Percentiles rank a stretch among this genome's conserved stretches.
phyloP scores from a whole-genome alignment of 2,888 invertebrate genomes.

The Ormyrus nitidulus region DNA sequence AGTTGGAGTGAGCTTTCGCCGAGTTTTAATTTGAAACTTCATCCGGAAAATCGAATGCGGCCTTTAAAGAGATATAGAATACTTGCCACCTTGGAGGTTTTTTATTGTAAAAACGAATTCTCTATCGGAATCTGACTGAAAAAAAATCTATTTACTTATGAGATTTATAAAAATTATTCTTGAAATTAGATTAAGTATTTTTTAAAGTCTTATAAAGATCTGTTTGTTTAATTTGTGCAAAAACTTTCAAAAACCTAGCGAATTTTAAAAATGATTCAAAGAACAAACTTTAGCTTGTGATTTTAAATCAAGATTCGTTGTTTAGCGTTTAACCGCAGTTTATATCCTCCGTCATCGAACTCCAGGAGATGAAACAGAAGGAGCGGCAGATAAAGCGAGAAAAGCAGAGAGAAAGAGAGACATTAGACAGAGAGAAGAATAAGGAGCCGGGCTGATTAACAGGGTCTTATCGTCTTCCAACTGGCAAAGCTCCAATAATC shows the following conservation, averaged over 20 bases:
- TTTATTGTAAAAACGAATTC: too few species aligned
- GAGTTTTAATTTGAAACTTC: too few species aligned
- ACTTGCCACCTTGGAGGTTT: too few species aligned
- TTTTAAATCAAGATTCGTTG: slow-evolving; percentile 30
- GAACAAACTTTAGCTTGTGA: not conserved
- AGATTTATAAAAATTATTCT: not conserved
- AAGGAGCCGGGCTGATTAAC: slow-evolving; percentile 67
- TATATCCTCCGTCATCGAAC: not conserved
- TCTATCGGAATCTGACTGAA: too few species aligned
- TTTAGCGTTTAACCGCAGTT: slow-evolving; percentile 33
- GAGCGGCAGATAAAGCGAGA: not conserved
- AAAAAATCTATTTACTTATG: too few species aligned
- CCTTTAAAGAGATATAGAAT: too few species aligned
- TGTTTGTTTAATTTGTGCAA: too few species aligned
- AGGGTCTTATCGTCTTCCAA: slow-evolving; percentile 71
- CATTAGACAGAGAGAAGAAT: slow-evolving; percentile 24
- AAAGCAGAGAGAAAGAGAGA: not conserved
- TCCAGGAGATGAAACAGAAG: not conserved
- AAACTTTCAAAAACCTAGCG: too few species aligned
- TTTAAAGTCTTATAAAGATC: too few species aligned
- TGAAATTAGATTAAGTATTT: not conserved
- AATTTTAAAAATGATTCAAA: too few species aligned
- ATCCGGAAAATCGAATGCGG: too few species aligned
- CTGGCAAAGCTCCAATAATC: slow-evolving; percentile 72
- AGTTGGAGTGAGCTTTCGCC: too few species aligned